Base-by-base conservation (phyloP, 1,140 invertebrate genomes). In the Lanistes nyassanus region DNA sequence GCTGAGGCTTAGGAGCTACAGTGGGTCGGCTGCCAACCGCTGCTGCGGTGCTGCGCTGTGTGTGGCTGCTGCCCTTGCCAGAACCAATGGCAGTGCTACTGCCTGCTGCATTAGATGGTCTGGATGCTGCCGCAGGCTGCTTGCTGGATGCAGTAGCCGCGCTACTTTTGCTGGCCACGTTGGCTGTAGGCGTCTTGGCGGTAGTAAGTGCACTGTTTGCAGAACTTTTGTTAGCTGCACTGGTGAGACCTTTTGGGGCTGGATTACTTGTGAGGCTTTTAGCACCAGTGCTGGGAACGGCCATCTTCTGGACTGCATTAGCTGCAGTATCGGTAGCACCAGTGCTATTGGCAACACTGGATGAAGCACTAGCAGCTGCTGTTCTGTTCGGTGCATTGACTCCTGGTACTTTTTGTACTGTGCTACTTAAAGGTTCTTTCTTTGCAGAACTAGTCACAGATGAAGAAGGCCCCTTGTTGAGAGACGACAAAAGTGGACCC, bases 1-100 rank as follows among this genome's bases (percentile, higher is more conserved):
- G 31, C 11, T 55, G 51, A 3, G 70, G 70, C 34, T 72, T 72
- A 39, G 70, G 70, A 3, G 70, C 70, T 23, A 72, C 36, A 19
- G 70, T 19, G 11, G 70, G 70, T 11, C 70, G 53, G 70, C 21
- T 42, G 9, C 55, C 70, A 62, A 53, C 55, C 3, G 31, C 68
- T 51, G 53, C 66, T 29, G 26, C 37, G 5, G 62, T 29, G 29
- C 31, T 36, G 26, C 31, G 62, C 62, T 29, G 62, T 6, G 7
- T 5, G 19, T 64, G 62, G 36, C 62, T 31, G 29, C 26, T 34
- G 7, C 62, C 62, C 29, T 21, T 34, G 7, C 26, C 19, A 36
- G n/a, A 64, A 64, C 62, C 62, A 31, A 19, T 31, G 19, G 26
- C n/a, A 0, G 6, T 19, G 19, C 62, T 64, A 36, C 23, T 64